Percentiles rank a stretch among this genome's conserved stretches.
Evolutionary conservation across 2,888 invertebrate species (phyloP).

Genomic region (Mesorhabditis belari): DNA sequence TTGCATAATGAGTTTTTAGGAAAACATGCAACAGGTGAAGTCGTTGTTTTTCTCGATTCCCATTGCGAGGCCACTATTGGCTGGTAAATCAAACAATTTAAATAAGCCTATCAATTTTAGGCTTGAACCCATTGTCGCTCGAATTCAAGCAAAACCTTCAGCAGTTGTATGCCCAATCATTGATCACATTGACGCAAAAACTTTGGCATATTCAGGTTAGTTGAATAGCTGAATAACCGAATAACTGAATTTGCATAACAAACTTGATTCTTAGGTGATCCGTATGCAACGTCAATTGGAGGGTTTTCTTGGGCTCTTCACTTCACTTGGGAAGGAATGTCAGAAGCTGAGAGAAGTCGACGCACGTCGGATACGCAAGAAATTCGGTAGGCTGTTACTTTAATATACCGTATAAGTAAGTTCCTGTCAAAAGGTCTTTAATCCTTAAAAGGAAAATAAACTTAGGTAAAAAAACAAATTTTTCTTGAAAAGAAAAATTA

Average conservation of each 20-base stretch:
- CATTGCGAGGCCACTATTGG: conserved; percentile 77
- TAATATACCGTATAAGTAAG: background rate
- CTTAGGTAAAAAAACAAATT: no score
- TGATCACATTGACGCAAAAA: conserved; percentile 79
- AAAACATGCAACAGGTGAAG: conserved; percentile 71
- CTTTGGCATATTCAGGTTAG: conserved; percentile 65
- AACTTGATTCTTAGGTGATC: conserved; percentile 20
- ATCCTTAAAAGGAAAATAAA: no score
- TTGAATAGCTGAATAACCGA: no score
- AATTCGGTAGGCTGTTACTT: conserved; percentile 10
- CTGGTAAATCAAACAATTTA: conserved; percentile 64
- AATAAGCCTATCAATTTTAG: conserved; percentile 52
- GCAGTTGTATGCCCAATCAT: conserved; percentile 87
- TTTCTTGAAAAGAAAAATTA: no score
- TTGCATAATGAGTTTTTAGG: no score
- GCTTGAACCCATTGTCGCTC: conserved; percentile 78
- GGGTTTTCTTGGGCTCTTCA: conserved; percentile 58
- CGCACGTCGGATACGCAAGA: conserved; percentile 22
- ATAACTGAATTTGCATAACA: no score
- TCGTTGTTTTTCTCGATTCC: no score
- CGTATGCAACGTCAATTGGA: conserved; percentile 22
- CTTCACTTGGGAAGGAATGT: conserved; percentile 65
- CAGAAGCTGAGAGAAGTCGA: conserved; percentile 64
- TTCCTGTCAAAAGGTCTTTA: no score
- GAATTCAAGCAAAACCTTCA: conserved; percentile 72